Evolutionary conservation across 2,113 vertebrate genomes (phyloP).

Genomic region (Hypomesus transpacificus): DNA sequence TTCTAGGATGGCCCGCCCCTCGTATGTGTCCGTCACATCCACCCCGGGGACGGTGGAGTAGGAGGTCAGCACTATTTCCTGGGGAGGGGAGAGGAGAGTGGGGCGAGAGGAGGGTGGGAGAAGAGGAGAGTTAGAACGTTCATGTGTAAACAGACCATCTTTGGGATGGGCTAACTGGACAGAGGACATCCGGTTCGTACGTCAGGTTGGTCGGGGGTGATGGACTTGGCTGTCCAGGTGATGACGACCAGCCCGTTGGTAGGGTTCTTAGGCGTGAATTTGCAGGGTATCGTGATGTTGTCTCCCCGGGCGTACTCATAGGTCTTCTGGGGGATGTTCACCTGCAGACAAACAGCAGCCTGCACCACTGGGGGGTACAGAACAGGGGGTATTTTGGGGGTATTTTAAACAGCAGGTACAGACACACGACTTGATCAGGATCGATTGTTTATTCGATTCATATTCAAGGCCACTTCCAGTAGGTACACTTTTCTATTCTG

Average conservation of each 20-base stretch:
- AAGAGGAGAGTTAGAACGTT: not conserved
- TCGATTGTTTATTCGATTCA: no score
- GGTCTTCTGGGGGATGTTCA: accelerated
- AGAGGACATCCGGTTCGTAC: conserved; percentile 31
- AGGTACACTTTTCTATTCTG: no score
- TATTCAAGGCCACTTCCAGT: no score
- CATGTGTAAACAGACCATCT: not conserved
- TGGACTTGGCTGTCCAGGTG: conserved; percentile 33
- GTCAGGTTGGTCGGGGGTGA: accelerated
- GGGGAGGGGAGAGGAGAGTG: not conserved
- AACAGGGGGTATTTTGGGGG: no score
- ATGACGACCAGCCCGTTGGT: accelerated
- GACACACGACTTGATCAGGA: not conserved
- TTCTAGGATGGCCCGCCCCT: conserved; percentile 5
- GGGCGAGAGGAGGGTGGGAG: not conserved
- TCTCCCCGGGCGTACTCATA: conserved; percentile 62
- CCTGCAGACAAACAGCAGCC: conserved; percentile 7
- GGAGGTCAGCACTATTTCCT: not conserved
- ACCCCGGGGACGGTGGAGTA: accelerated
- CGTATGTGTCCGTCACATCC: not conserved
- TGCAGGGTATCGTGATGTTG: conserved; percentile 58
- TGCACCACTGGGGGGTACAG: conserved; percentile 46
- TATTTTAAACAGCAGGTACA: not conserved
- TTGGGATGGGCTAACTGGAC: not conserved
- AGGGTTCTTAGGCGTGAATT: accelerated